These are phyloP conservation scores for Mythimna pallens DNA, from an alignment of 2,888 invertebrate genomes.

Conservation along the genomic window DNA sequence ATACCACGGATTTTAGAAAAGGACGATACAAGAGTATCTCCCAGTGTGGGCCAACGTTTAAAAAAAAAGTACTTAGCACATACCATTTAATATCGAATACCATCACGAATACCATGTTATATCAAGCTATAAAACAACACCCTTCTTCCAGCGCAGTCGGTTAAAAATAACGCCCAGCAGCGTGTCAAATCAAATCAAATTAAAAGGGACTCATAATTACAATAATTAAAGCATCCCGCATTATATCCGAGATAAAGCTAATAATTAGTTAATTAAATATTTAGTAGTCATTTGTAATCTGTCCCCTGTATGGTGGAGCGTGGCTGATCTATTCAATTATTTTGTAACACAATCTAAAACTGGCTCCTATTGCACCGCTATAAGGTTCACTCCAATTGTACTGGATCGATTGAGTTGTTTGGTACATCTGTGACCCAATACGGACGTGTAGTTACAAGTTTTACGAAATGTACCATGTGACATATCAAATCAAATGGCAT, in stretches of 20 bases:
- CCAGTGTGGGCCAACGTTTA: no score
- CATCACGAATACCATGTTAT: no score
- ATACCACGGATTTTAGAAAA: no score
- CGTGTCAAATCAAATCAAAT: conserved; percentile 72
- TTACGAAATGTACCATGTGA: no score
- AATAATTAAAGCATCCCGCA: conserved; percentile 67
- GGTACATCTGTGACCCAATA: no score
- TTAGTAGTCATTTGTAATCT: conserved; percentile 28
- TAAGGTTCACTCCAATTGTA: no score
- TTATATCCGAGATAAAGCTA: conserved; percentile 57
- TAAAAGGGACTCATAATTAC: conserved; percentile 52
- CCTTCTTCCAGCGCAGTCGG: not conserved
- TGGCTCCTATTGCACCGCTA: not conserved
- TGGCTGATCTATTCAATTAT: not conserved
- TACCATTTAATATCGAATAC: no score
- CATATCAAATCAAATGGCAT: no score
- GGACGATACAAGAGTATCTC: no score
- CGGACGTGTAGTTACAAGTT: no score
- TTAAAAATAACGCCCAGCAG: conserved; percentile 24
- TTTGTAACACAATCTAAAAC: not conserved
- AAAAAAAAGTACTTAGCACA: no score
- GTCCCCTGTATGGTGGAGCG: conserved; percentile 12
- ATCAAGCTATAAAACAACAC: not conserved
- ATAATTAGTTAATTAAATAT: conserved; percentile 67
- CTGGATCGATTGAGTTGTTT: no score